Evolutionary conservation across 2,797 vertebrate species (phyloP).

Genomic region (Borostomias antarcticus): DNA sequence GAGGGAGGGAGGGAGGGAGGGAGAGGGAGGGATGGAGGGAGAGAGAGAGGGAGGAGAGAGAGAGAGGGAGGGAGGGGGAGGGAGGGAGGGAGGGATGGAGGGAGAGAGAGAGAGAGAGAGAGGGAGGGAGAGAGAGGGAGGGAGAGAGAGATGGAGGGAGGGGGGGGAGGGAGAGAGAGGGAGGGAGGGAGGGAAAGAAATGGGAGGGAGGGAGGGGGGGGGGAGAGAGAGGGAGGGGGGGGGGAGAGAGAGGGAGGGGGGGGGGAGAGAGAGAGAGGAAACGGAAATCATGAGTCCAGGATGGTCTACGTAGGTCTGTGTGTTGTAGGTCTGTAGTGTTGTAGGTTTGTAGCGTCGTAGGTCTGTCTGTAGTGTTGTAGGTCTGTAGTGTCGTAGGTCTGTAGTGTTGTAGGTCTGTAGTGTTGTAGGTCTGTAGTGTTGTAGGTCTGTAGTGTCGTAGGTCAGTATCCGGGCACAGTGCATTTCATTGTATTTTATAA

Average conservation of each 20-base stretch:
- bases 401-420: no score
- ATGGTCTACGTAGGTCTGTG: no score
- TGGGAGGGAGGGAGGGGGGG: neutral
- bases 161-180: neutral
- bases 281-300: neutral
- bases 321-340: no score
- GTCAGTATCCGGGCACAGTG: no score
- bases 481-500: no score
- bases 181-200: neutral
- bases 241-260: no score
- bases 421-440: no score
- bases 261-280: neutral
- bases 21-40: neutral
- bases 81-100: constrained; percentile 4
- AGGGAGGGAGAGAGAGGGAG: constrained; percentile 60
- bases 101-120: neutral
- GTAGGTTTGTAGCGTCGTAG: no score
- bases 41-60: neutral
- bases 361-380: neutral
- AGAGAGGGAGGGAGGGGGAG: neutral
- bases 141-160: constrained; percentile 91
- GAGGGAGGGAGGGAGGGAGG: no score
- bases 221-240: neutral
- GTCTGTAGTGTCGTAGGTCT: no score
- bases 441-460: no score